Evolutionary conservation across 2,888 invertebrate species (phyloP).

Genomic region (Gortyna flavago): DNA sequence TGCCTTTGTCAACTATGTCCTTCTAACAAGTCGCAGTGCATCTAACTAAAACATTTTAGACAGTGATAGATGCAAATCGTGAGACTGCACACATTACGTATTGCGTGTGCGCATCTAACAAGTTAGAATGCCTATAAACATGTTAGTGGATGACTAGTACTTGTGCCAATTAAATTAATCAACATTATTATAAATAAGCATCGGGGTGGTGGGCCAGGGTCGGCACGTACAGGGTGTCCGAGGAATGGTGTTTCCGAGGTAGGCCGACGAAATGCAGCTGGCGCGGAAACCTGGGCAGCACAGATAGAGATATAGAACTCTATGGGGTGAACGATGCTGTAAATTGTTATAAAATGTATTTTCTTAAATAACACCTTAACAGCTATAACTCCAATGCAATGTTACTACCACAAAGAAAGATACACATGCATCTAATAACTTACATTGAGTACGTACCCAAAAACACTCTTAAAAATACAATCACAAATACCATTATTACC

Average conservation of each 20-base stretch:
- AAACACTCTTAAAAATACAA: too few relatives aligned
- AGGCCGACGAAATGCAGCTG: not conserved
- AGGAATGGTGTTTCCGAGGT: not conserved
- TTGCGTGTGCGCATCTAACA: constrained; percentile 33
- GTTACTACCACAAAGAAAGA: too few relatives aligned
- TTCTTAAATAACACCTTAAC: too few relatives aligned
- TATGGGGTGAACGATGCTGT: too few relatives aligned
- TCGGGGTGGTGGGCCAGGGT: not conserved
- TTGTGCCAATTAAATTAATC: constrained; percentile 28
- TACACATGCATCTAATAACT: too few relatives aligned
- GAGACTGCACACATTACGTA: constrained; percentile 28
- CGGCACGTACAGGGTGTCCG: not conserved
- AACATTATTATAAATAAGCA: constrained; percentile 15
- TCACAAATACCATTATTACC: too few relatives aligned
- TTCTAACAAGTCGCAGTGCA: constrained; percentile 17
- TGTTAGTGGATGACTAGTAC: constrained; percentile 20
- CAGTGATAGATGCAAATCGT: constrained; percentile 57
- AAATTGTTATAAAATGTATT: too few relatives aligned
- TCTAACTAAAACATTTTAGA: constrained; percentile 38
- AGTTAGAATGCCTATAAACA: constrained; percentile 37
- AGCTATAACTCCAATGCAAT: too few relatives aligned
- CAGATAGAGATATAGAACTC: too few relatives aligned
- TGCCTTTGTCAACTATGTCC: constrained; percentile 33
- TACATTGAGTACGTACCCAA: too few relatives aligned
- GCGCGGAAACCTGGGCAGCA: too few relatives aligned